Percentiles rank a stretch among this genome's conserved stretches.
Evolutionary conservation across 2,888 invertebrate genomes (phyloP).

Genomic region (Sphaerophoria taeniata): DNA sequence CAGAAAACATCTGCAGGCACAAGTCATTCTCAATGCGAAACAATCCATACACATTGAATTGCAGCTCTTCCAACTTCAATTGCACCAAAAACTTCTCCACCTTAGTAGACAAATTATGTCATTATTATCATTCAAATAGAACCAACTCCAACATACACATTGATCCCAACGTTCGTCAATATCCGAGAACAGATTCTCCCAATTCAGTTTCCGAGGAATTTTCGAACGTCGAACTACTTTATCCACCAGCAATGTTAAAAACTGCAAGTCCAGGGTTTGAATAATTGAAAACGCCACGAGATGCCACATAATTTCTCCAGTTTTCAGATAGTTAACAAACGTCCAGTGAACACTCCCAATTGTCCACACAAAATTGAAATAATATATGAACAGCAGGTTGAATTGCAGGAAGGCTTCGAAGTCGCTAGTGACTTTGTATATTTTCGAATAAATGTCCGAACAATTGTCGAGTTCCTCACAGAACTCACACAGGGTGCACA

Average conservation of each 20-base stretch:
- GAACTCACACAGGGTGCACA: constrained; percentile 78
- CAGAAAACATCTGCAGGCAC: too few relatives aligned
- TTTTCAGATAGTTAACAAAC: constrained; percentile 75
- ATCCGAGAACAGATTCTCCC: constrained; percentile 78
- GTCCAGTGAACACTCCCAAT: constrained; percentile 77
- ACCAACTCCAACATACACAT: constrained; percentile 76
- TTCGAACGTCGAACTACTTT: constrained; percentile 76
- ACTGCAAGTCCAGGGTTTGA: constrained; percentile 77
- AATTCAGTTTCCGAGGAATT: constrained; percentile 74
- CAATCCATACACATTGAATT: too few relatives aligned
- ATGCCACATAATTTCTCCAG: constrained; percentile 62
- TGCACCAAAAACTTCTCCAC: too few relatives aligned
- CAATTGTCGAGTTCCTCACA: constrained; percentile 77
- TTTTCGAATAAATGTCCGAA: constrained; percentile 76
- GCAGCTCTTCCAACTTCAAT: too few relatives aligned
- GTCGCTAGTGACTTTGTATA: constrained; percentile 75
- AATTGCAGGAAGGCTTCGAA: constrained; percentile 77
- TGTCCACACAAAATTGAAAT: constrained; percentile 77
- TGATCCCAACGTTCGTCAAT: constrained; percentile 79
- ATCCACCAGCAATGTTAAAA: constrained; percentile 78
- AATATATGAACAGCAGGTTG: constrained; percentile 78
- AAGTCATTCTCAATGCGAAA: too few relatives aligned
- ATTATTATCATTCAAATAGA: too few relatives aligned
- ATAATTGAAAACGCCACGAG: constrained; percentile 75
- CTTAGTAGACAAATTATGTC: too few relatives aligned